Evolutionary conservation across 2,113 vertebrate species (phyloP), one percentile per base, ranked within the genome.

Genomic region (Scomber colias): DNA sequence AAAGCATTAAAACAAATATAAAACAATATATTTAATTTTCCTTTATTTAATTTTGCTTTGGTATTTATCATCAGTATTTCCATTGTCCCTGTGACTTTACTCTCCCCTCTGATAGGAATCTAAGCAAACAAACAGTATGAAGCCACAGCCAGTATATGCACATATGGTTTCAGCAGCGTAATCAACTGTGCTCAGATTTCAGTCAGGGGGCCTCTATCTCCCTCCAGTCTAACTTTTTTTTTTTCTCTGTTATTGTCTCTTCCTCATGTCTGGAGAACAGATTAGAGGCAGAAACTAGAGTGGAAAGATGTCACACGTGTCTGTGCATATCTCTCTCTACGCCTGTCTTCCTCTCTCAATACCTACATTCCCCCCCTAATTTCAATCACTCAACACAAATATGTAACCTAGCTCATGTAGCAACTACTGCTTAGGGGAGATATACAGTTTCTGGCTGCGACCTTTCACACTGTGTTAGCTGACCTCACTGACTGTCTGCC

Each of bases 221-320:
- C 69, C 61, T 69, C 11, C 21, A 27, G 48, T 44, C 35, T 44
- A 2, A 14, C 70, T 53, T 59, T 73, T 64, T 65, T 64, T 65
- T n/a, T 45, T n/a, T 45, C n/a, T 63, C 71, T 69, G 70, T 68
- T 73, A 65, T 71, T 14, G 45, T 57, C 61, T 55, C 64, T 65
- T 48, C 62, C 56, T 75, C 30, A 11, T 11, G 80, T 89, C 84
- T 92, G 90, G 75, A 76, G 76, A 85, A 89, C 44, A 81, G 78
- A 84, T 90, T 87, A 84, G 74, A 62, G 10, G 7, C 66, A 5
- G 11, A 46, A 11, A 60, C 48, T 8, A 5, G 8, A 35, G 49
- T 51, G 19, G 65, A 81, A 79, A 57, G 56, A 87, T 72, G 69
- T 89, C 64, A 80, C 68, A 64, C 19, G 8, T 72, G 66, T 69